Base-by-base conservation (phyloP, 2,888 invertebrate genomes). In the Elegia similella region DNA sequence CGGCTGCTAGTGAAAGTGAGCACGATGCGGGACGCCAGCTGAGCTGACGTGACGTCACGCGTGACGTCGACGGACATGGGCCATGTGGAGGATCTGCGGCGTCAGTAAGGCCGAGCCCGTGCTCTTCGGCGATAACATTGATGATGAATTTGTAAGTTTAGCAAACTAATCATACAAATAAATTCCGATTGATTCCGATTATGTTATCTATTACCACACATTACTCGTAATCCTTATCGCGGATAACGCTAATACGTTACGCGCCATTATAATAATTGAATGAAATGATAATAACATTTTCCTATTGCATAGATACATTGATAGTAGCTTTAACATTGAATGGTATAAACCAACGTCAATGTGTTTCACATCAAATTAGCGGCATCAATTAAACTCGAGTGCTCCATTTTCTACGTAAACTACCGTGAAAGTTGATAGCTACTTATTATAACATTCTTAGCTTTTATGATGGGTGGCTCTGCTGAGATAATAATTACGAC, bases 41-140 rank as follows among this genome's bases (percentile, higher is more conserved):
- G 87, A 76, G 78, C 75, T 58, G 68, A 58, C 62, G 78, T 80
- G 82, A 81, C 80, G 82, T 78, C 70, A 69, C 61, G 66, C 72
- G 77, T 82, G 84, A 80, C 82, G 84, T 78, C 73, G 72, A 5
- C 77, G 76, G 85, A 79, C 81, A 89, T 89, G 90, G 89, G 84
- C 87, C 86, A 90, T 91, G 91, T 90, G 90, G 90, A 90, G 78
- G 76, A 89, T 89, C 72, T 90, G 91, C 78, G 88, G 89, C 81
- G 86, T 88, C 82, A 88, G 86, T 86, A 90, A 88, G 79, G 86
- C 80, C 69, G 81, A 87, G 75, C 84, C 88, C 60, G 82, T 79
- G 74, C 79, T 88, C 74, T 85, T 88, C 72, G 78, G 78, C 65
- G 74, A 76, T 76, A 72, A 70, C 71, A 62, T 71, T 58, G 70